Evolutionary conservation across 2,888 invertebrate genomes (phyloP).

Genomic region (Phyllotreta striolata): DNA sequence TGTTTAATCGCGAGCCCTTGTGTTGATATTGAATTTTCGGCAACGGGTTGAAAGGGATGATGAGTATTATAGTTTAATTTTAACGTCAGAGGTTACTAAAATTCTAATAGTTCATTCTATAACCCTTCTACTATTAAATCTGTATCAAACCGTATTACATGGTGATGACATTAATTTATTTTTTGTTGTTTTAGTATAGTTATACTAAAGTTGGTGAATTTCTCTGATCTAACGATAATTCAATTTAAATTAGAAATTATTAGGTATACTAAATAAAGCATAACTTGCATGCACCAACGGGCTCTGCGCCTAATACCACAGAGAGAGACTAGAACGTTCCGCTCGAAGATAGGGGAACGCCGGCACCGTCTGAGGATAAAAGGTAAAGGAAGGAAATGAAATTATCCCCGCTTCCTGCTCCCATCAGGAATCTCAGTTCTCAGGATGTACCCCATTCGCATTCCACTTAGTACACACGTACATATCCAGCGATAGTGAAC

Average conservation of each 20-base stretch:
- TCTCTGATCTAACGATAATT: too few species aligned
- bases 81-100: background rate
- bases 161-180: too few species aligned
- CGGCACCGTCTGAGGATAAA: background rate
- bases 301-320: background rate
- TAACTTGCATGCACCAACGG: background rate
- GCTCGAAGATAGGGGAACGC: conserved; percentile 4
- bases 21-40: conserved; percentile 6
- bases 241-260: too few species aligned
- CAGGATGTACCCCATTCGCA: conserved; percentile 4
- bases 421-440: conserved; percentile 16
- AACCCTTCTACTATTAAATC: too few species aligned
- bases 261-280: too few species aligned
- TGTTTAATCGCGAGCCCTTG: conserved; percentile 3
- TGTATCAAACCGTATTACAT: too few species aligned
- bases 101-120: background rate
- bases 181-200: too few species aligned
- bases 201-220: too few species aligned
- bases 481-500: too few species aligned
- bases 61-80: background rate
- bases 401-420: conserved; percentile 13
- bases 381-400: conserved; percentile 18
- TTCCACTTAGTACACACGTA: background rate
- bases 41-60: background rate
- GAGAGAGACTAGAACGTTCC: conserved; percentile 2